phyloP scores from a whole-genome alignment of 92 coral and sea anemone species.

The Zoanthus sansibaricus region DNA sequence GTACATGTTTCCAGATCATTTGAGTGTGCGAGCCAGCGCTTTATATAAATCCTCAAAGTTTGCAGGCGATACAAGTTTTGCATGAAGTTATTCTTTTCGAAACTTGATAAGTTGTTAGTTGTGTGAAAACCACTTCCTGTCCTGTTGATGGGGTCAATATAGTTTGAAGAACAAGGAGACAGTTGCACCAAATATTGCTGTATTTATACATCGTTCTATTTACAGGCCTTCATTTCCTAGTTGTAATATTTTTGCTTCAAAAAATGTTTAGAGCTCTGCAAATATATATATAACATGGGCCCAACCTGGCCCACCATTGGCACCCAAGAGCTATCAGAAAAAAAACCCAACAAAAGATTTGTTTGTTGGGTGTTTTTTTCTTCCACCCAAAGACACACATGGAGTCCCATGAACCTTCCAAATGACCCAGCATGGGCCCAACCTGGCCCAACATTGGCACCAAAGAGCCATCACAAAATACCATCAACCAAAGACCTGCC shows the following conservation, averaged over 20 bases:
- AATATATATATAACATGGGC: too few relatives aligned
- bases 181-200: background rate
- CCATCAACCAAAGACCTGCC: too few relatives aligned
- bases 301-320: too few relatives aligned
- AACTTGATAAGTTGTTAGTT: background rate
- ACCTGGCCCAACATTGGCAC: too few relatives aligned
- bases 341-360: too few relatives aligned
- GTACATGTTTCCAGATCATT: background rate
- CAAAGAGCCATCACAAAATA: too few relatives aligned
- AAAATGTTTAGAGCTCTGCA: background rate
- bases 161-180: background rate
- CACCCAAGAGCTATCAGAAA: too few relatives aligned
- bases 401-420: too few relatives aligned
- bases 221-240: background rate
- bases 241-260: background rate
- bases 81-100: background rate
- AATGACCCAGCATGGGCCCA: too few relatives aligned
- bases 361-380: too few relatives aligned
- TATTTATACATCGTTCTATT: conserved; percentile 10
- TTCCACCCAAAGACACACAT: too few relatives aligned
- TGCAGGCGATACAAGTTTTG: conserved; percentile 7
- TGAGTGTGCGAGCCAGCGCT: conserved; percentile 16
- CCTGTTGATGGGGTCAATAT: conserved; percentile 5
- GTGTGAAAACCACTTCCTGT: conserved; percentile 39
- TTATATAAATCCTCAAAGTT: background rate